phyloP scores from a whole-genome alignment of 1,140 invertebrate species.

The Drosophila sp. region DNA sequence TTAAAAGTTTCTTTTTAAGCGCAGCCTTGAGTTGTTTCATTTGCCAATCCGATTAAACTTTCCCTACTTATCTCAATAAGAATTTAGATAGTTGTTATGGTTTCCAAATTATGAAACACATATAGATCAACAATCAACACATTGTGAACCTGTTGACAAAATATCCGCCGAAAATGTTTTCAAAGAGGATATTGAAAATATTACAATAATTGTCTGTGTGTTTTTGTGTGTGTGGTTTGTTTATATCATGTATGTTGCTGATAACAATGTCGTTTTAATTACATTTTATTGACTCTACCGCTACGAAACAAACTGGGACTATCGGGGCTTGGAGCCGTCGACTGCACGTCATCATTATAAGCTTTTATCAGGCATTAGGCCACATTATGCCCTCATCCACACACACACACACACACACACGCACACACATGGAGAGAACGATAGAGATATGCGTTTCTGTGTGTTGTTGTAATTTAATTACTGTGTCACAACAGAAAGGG shows the following conservation, averaged over 20 bases:
- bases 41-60: too few species aligned
- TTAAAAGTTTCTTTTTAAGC: conserved; percentile 17
- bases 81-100: neutral
- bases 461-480: conserved; percentile 64
- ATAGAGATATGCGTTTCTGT: conserved; percentile 1
- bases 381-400: conserved; percentile 56
- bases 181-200: conserved; percentile 7
- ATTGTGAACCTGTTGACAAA: conserved; percentile 24
- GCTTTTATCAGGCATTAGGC: conserved; percentile 75
- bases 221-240: conserved; percentile 22
- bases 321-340: conserved; percentile 19
- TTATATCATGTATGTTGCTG: conserved; percentile 35
- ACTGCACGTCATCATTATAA: conserved; percentile 69
- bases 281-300: conserved; percentile 74
- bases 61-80: neutral
- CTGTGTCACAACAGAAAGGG: conserved; percentile 21
- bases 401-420: conserved; percentile 13
- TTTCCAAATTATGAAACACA: neutral
- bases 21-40: too few species aligned
- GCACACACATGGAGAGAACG: too few species aligned
- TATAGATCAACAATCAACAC: conserved; percentile 2
- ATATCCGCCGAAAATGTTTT: neutral
- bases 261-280: conserved; percentile 82
- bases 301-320: conserved; percentile 27
- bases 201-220: conserved; percentile 11